A percentile compares a stretch with the other conserved stretches of the same genome.
phyloP scores from a whole-genome alignment of 1,140 invertebrate genomes.

The Hydropsyche tenuis region DNA sequence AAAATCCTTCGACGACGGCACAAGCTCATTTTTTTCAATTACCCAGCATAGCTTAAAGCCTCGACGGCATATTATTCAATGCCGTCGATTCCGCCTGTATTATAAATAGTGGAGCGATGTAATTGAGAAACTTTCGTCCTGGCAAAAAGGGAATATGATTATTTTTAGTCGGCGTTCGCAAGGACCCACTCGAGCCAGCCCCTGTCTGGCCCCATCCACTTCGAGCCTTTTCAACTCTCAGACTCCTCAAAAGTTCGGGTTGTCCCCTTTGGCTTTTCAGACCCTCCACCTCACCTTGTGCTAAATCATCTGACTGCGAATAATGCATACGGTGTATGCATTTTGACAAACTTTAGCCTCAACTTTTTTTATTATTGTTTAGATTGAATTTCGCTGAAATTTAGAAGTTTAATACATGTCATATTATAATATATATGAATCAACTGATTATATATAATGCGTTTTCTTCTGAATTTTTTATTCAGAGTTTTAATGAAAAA shows the following conservation, averaged over 20 bases:
- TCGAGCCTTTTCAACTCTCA: conserved; percentile 36
- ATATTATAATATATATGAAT: no score
- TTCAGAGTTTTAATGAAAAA: no score
- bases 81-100: neutral
- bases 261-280: neutral
- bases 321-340: no score
- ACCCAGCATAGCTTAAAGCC: neutral
- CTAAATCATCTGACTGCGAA: no score
- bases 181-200: conserved; percentile 14
- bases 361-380: no score
- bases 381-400: no score
- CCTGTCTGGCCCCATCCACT: conserved; percentile 37
- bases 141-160: conserved; percentile 29
- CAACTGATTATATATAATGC: no score
- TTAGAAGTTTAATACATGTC: no score
- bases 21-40: neutral
- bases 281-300: no score
- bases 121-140: conserved; percentile 37
- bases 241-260: conserved; percentile 25
- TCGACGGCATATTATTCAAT: no score
- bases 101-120: conserved; percentile 23
- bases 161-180: conserved; percentile 33
- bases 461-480: no score
- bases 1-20: neutral
- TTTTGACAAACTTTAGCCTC: no score